These are phyloP conservation scores for Drosophila stalkeri DNA, from an alignment of 2,888 invertebrate species.

Conservation along the genomic window DNA sequence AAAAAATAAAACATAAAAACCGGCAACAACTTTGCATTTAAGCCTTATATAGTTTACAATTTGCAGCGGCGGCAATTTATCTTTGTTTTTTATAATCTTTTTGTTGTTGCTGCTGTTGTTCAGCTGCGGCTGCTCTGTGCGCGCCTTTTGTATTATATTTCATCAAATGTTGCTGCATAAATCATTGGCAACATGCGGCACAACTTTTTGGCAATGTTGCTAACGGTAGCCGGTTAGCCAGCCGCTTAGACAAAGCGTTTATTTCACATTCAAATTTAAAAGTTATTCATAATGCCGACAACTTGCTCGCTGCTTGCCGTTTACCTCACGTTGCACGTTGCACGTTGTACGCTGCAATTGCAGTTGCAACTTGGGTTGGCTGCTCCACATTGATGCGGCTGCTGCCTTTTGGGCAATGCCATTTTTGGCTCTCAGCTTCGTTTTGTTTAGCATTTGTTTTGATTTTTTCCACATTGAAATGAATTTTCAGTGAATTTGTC, in stretches of 20 bases:
- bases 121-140: conserved; percentile 49
- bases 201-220: conserved; percentile 59
- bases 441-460: conserved; percentile 70
- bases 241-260: conserved; percentile 75
- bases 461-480: conserved; percentile 61
- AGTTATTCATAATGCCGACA: conserved; percentile 79
- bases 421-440: conserved; percentile 53
- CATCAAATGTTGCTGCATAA: conserved; percentile 79
- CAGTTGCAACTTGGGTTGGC: conserved; percentile 30
- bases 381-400: conserved; percentile 74
- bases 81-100: conserved; percentile 54
- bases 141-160: conserved; percentile 77
- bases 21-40: conserved; percentile 64
- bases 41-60: conserved; percentile 75
- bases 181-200: conserved; percentile 66
- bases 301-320: conserved; percentile 45
- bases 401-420: conserved; percentile 60
- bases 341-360: neutral
- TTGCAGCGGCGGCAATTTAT: conserved; percentile 73
- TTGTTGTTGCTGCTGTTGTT: conserved; percentile 27
- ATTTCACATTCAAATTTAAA: conserved; percentile 79
- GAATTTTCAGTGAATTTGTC: conserved; percentile 72
- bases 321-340: conserved; percentile 21
- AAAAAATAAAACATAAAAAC: conserved; percentile 29
- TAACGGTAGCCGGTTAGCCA: conserved; percentile 67